These are phyloP conservation scores for Tragopan temminckii DNA, from an alignment of 2,797 vertebrate genomes.

Conservation along the genomic window DNA sequence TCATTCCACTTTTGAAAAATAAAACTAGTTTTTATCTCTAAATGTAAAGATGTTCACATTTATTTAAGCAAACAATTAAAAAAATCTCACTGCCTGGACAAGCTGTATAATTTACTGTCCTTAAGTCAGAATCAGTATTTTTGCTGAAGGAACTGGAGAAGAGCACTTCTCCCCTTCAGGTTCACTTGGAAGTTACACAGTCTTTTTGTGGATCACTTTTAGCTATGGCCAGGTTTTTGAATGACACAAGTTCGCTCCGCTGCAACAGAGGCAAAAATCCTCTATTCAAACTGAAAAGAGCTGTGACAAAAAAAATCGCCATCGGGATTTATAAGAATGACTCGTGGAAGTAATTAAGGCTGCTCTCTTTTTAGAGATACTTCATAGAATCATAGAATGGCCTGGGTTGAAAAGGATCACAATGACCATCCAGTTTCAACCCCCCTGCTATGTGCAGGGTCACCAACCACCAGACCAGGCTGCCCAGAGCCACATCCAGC, in stretches of 20 bases:
- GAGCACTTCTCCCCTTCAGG: neutral
- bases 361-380: neutral
- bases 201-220: neutral
- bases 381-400: no score
- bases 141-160: neutral
- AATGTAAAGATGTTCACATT: neutral
- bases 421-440: no score
- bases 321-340: neutral
- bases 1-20: neutral
- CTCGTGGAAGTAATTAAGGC: constrained; percentile 1
- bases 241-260: neutral
- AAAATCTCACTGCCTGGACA: neutral
- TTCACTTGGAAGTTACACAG: neutral
- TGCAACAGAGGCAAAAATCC: constrained; percentile 7
- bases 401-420: no score
- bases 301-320: neutral
- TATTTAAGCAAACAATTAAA: neutral
- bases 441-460: no score
- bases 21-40: neutral
- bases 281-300: neutral
- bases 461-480: no score
- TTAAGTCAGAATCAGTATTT: neutral
- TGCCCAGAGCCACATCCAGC: no score
- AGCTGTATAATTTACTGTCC: neutral
- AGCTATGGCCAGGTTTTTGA: neutral